Evolutionary conservation across 2,113 vertebrate genomes (phyloP), one percentile per base, ranked within the genome.

Genomic region (Phylloscopus whistleri): DNA sequence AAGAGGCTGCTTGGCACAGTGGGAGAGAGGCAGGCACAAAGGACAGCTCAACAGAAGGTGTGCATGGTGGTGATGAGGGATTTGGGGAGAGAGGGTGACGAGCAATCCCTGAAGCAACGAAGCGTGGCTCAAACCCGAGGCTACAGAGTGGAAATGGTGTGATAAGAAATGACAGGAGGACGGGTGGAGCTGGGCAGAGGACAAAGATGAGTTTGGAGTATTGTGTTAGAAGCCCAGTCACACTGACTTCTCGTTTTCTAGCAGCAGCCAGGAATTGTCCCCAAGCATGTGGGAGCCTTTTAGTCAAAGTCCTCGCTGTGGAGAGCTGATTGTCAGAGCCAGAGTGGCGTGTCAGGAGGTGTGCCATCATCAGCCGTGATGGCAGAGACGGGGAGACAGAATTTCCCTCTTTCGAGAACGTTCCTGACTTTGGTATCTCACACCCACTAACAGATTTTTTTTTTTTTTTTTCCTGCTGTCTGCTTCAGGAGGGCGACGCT

Each of bases 401-500:
- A n/a, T 16, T 60, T 60, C 43, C n/a, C 26, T 44, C 62, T 68
- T 37, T 28, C 5, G 5, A 0, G 27, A 19, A 1, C 1, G 5
- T n/a, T 31, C 18, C n/a, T 16, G 56, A 11, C 59, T 39, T 13
- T 11, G 66, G 33, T 24, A 13, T 22, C 41, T n/a, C 59, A 6
- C 22, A 7, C 1, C 27, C 37, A 16, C 49, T 64, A n/a, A 94
- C 67, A 21, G 28, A 19, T 15, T 6, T 39, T 14, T 41, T 41
- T 41, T 41, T 41, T 41, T 41, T 41, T 52, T 27, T 60, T 43
- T 48, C 33, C 11, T 6, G 27, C 11, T 52, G 18, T 96, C 23
- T 67, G 17, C 94, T 96, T 76, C 98, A 99, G 98, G 98, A 96
- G 51, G 67, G 49, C 24, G 31, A 16, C 0, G 87, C 69, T 1